phyloP scores from a whole-genome alignment of 2,113 vertebrate species.

The Agapornis roseicollis region DNA sequence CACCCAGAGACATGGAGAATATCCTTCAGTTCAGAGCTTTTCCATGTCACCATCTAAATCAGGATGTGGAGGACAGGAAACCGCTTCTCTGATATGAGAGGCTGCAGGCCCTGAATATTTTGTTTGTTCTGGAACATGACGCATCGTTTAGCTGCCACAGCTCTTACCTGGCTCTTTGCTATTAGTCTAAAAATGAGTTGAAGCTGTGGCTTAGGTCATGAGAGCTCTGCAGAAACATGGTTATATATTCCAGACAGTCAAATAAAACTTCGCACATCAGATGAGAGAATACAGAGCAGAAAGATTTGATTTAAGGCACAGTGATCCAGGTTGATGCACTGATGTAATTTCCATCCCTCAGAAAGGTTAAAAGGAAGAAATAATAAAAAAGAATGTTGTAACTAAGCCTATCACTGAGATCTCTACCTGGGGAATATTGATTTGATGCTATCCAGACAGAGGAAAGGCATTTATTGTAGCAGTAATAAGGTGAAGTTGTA shows the following conservation, averaged over 20 bases:
- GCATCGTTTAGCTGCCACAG: background rate
- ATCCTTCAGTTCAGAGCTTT: background rate
- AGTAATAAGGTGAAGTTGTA: background rate
- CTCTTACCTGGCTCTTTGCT: background rate
- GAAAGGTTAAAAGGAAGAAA: background rate
- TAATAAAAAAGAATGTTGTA: background rate
- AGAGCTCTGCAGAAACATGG: background rate
- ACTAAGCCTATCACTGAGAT: background rate
- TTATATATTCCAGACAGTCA: background rate
- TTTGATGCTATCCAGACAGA: background rate
- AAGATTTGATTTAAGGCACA: background rate
- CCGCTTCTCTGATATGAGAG: background rate
- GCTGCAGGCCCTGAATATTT: background rate
- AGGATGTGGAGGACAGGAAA: background rate
- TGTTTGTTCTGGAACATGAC: background rate
- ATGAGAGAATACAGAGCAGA: background rate
- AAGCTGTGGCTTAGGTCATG: background rate
- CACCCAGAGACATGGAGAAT: background rate
- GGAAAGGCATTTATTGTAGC: background rate
- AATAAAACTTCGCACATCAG: background rate
- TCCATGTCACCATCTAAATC: background rate
- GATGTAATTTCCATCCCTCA: background rate
- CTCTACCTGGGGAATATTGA: background rate
- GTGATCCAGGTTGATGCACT: background rate
- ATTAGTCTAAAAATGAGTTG: background rate